These are phyloP conservation scores for Corapipo altera DNA, from an alignment of 2,113 vertebrate species.

Conservation along the genomic window DNA sequence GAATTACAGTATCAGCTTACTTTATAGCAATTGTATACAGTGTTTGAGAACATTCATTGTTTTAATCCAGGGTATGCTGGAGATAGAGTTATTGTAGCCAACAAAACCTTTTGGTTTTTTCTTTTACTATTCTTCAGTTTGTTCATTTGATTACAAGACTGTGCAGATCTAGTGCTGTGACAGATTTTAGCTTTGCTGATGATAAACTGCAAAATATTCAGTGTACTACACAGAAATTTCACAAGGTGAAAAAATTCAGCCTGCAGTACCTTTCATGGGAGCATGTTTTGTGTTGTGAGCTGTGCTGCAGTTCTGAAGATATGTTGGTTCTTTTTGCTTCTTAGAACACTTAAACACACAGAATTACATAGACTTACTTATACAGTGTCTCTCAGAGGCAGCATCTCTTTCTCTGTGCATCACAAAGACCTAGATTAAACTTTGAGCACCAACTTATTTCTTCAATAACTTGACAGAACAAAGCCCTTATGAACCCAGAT, in stretches of 20 bases:
- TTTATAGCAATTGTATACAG: neutral
- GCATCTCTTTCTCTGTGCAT: neutral
- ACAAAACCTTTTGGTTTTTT: neutral
- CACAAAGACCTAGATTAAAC: neutral
- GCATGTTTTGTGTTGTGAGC: neutral
- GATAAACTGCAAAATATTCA: neutral
- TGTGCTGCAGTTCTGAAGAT: neutral
- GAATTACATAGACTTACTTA: neutral
- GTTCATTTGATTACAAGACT: neutral
- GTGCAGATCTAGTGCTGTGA: neutral
- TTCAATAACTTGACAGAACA: neutral
- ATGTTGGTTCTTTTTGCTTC: neutral
- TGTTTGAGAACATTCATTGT: neutral
- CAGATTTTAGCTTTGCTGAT: neutral
- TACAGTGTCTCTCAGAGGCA: neutral
- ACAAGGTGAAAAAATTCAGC: neutral
- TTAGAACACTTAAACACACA: neutral
- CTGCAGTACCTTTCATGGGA: neutral
- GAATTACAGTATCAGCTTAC: neutral
- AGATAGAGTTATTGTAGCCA: neutral
- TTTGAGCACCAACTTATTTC: neutral
- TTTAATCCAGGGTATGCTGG: neutral
- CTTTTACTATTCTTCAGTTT: neutral
- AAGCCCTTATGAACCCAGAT: neutral
- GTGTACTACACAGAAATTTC: neutral